phyloP scores from a whole-genome alignment of 2,113 vertebrate genomes.

The Phrynocephalus versicolor region DNA sequence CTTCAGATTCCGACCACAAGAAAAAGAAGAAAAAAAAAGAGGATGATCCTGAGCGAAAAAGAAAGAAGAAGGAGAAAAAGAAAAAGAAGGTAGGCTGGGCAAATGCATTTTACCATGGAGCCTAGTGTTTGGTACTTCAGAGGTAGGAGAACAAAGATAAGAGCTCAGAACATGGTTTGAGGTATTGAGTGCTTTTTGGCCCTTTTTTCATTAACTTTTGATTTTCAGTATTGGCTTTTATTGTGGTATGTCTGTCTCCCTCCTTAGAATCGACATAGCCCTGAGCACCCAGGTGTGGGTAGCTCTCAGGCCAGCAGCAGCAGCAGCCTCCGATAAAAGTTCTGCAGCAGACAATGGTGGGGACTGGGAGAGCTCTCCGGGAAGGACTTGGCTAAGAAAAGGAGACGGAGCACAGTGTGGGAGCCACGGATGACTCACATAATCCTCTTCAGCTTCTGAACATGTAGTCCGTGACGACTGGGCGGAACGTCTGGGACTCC shows the following conservation, averaged over 20 bases:
- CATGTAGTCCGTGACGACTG: not conserved
- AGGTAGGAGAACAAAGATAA: not conserved
- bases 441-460: not conserved
- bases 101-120: rapidly evolving
- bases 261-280: conserved; percentile 92
- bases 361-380: not conserved
- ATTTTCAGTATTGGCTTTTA: not conserved
- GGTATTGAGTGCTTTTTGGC: not conserved
- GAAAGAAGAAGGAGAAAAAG: conserved; percentile 99
- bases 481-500: not conserved
- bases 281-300: conserved; percentile 90
- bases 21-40: conserved; percentile 99
- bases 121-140: not conserved
- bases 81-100: conserved; percentile 89
- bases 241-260: conserved; percentile 11
- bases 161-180: not conserved
- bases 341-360: not conserved
- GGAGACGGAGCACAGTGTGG: not conserved
- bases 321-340: conserved; percentile 89
- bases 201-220: not conserved
- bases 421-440: not conserved
- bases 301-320: conserved; percentile 93
- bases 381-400: not conserved
- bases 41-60: conserved; percentile 93
- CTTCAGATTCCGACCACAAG: conserved; percentile 96